Base-by-base conservation (phyloP, 2,888 invertebrate genomes). In the Oligia latruncula region DNA sequence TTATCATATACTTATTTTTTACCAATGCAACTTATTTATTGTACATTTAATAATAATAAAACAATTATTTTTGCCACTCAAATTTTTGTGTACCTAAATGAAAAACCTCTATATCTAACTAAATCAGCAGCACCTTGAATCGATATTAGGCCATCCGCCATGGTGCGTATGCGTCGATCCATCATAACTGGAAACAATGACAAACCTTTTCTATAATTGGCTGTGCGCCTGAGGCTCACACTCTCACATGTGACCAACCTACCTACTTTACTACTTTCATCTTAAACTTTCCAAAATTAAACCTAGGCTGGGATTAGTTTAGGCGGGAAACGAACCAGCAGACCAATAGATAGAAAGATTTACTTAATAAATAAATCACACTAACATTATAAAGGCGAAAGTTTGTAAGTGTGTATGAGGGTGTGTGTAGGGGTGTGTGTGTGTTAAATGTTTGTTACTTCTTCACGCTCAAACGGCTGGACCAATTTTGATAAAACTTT, bases 61-160 rank as follows among this genome's bases (percentile, higher is more conserved):
- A 20, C 15, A 15, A 55, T 55, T 20, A 1, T 15, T n/a, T 55
- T 29, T 15, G 23, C 9, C 23, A n/a, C 35, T 15, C 52, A 23
- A 40, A 29, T 5, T 62, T 29, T 52, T 29, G 40, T 71, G 23
- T 77, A n/a, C n/a, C n/a, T n/a, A 46, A 58, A 78, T 60, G 23
- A 15, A 78, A 55, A 62, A 23, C 70, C 46, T 71, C n/a, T 73
- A 29, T 17, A 62, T 64, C 17, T 6, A 62, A 43, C 23, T 67
- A 15, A 83, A 60, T 80, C 11, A 85, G 52, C n/a, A 70, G 40
- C 75, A 65, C 81, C 58, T 84, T 77, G 74, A 77, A 66, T 64
- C 29, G 52, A 49, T 77, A 76, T 76, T 73, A 81, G 35, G 23
- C 8, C 4, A 49, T n/a, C 23, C 8, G 58, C 6, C 58, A 23